Evolutionary conservation across 2,797 vertebrate species (phyloP), one percentile per base, ranked within the genome.

Genomic region (Bucorvus abyssinicus): DNA sequence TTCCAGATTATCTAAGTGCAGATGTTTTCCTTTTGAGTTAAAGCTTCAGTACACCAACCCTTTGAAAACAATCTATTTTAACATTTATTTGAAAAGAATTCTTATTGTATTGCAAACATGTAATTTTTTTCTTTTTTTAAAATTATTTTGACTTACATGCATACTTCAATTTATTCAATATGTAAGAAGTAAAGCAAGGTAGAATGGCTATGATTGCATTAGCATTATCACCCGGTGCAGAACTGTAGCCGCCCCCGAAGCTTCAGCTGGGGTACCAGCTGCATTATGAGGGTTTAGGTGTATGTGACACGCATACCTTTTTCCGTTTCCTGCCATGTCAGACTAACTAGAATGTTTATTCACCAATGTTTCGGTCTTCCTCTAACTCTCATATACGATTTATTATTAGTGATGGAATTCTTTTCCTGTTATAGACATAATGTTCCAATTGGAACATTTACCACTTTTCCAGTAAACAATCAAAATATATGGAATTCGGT

Each of bases 11-110:
- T 96, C 93, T 93, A 97, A 97, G 97, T 98, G 97, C 97, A 98
- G 97, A 96, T 97, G 82, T 97, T 98, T 97, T 97, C 97, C 97
- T 97, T 89, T 95, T 92, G 87, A 96, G 78, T 76, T 95, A 93
- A 96, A 94, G 32, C 77, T 59, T 93, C 87, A 96, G 90, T 97
- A 97, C 97, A 97, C 97, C 97, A 98, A 98, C 97, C 97, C 96
- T 98, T 98, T 97, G 98, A 98, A 97, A 92, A 80, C 61, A 85
- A 93, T 84, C 75, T 84, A 61, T 94, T 97, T 83, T 82, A 84
- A 44, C 40, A 40, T 93, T 83, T 90, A 53, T 82, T 87, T 93
- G 60, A 59, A 77, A 71, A 53, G 68, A 87, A 32, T 81, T 90
- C 52, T 76, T 75, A 34, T 7, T 81, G 64, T 90, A 60, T 71